Evolutionary conservation across 2,113 vertebrate species (phyloP), one percentile per base, ranked within the genome.

Genomic region (Electrona antarctica): DNA sequence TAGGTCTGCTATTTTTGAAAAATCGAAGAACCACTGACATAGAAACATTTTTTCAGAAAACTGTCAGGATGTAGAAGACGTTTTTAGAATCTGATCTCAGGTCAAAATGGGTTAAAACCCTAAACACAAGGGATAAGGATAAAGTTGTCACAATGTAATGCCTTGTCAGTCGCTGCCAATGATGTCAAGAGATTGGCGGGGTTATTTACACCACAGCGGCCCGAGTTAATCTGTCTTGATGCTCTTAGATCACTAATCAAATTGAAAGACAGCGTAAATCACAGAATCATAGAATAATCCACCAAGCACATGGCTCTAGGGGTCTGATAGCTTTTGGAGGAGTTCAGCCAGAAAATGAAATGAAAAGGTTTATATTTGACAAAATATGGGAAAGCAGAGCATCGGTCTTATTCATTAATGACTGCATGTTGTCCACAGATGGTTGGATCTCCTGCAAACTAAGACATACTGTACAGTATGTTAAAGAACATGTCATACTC

Each of bases 241-340:
- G 79, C 80, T 67, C 59, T 88, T 64, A 79, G 77, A 92, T 89
- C 84, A 86, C 56, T 77, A 87, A 91, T 90, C 87, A 92, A 87
- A 89, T 80, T 74, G 54, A 78, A 73, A 73, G 74, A 77, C 74
- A 83, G 80, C 80, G 72, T 88, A 90, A 90, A 91, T 82, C 33
- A 41, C 33, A 41, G 33, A 41, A 86, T 74, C 75, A 67, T 64
- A 48, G 64, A 85, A 80, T 80, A 81, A 90, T 89, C 78, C 73
- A 84, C 79, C 74, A 59, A 70, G 65, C 67, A 71, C 61, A 59
- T 71, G 61, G 52, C 5, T 41, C n/a, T 55, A 71, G 14, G 59
- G 63, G 55, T 73, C 51, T 49, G 69, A 49, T 67, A 49, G 66
- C 63, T 66, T 65, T 12, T 1, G 11, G 33, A 62, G 11, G 33